Percentiles rank a stretch among this genome's conserved stretches.
phyloP scores from a whole-genome alignment of 64 coral and sea anemone genomes.

The Orbicella faveolata region DNA sequence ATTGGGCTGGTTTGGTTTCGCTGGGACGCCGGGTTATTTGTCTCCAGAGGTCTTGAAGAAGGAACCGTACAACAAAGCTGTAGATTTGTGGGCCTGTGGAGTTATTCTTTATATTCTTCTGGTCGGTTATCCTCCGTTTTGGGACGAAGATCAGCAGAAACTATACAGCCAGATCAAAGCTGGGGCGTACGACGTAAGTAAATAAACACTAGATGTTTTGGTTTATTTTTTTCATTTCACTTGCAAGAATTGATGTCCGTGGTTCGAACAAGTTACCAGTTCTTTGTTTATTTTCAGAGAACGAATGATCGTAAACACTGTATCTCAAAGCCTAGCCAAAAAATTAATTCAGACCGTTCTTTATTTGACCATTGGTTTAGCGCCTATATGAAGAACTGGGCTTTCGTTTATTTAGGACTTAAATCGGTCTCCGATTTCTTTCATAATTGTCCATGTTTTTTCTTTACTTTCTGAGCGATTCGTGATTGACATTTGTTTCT shows the following conservation, averaged over 20 bases:
- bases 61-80: constrained; percentile 81
- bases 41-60: constrained; percentile 98
- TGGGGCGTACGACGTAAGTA: constrained; percentile 91
- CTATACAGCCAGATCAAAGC: constrained; percentile 87
- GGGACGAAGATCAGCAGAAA: constrained; percentile 98
- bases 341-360: constrained; percentile 1
- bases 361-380: neutral
- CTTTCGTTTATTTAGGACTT: constrained; percentile 13
- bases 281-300: neutral
- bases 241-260: neutral
- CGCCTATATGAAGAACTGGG: neutral
- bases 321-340: constrained; percentile 5
- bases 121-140: constrained; percentile 97
- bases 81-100: constrained; percentile 97
- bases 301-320: neutral
- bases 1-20: constrained; percentile 94
- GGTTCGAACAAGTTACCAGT: neutral
- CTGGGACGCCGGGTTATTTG: constrained; percentile 93
- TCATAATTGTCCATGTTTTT: neutral
- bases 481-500: neutral
- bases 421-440: constrained; percentile 16
- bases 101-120: constrained; percentile 96
- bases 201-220: neutral
- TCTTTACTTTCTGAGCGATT: neutral
- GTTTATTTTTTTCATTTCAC: constrained; percentile 1